phyloP scores from a whole-genome alignment of 2,113 vertebrate species.

The Sander lucioperca region DNA sequence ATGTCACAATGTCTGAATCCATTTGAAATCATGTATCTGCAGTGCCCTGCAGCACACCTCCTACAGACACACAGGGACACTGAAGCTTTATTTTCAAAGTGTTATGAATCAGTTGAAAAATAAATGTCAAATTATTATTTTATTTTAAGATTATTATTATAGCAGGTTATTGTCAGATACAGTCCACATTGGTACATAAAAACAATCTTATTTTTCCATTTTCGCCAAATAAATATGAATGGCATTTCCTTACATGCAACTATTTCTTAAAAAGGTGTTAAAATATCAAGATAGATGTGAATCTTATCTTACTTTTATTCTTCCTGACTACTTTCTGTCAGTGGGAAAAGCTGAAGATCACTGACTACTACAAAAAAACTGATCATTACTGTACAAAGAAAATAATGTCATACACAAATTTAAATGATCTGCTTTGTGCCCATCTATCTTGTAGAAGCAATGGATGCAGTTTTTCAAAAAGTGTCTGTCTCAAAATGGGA shows the following conservation, averaged over 20 bases:
- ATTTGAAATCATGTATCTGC: constrained; percentile 28
- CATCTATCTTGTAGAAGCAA: not conserved
- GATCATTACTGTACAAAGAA: not conserved
- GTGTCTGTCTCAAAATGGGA: not conserved
- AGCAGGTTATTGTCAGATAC: too few relatives aligned
- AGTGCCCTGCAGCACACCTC: not conserved
- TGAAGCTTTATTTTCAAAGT: not conserved
- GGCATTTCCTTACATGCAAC: not conserved
- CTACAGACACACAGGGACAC: not conserved
- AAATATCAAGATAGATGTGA: not conserved
- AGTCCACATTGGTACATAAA: too few relatives aligned
- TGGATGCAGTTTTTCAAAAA: not conserved
- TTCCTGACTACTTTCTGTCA: not conserved
- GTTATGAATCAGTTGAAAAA: not conserved
- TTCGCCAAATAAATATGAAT: not conserved
- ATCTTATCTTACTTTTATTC: not conserved
- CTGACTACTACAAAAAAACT: not conserved
- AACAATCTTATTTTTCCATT: too few relatives aligned
- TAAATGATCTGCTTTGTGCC: not conserved
- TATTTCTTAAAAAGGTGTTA: not conserved
- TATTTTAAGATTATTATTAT: too few relatives aligned
- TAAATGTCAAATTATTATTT: not conserved
- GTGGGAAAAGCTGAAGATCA: not conserved
- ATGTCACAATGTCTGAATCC: constrained; percentile 51
- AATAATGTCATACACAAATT: not conserved